Base-by-base conservation (phyloP, 2,888 invertebrate genomes). In the Atrina japonica region DNA sequence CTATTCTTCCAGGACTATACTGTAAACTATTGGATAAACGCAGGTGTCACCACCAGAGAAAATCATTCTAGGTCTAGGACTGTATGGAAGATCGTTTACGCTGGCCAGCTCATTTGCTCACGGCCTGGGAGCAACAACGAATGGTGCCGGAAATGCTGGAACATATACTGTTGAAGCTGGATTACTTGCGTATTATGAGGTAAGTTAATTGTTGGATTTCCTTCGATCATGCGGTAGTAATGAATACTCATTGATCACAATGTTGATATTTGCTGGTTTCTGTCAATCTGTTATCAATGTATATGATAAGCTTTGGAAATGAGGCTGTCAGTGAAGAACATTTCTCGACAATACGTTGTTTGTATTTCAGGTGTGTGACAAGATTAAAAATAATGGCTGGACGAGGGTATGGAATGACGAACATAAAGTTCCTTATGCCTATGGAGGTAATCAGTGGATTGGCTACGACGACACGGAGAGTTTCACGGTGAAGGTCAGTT, bases 361-460 rank as follows among this genome's bases (percentile, higher is more conserved):
- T 23, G 30, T 14, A 61, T 43, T 35, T 6, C 53, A 80, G 80
- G 55, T 81, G 2, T 81, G 81, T 52, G 55, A 64, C 1, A 50
- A 64, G n/a, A 16, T 45, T 65, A 21, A 35, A 9, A 21, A 52
- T 3, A 69, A 64, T n/a, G 74, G 63, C 2, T 70, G 67, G 63
- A 75, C 68, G 16, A 53, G 73, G 21, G 59, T 66, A 27, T 75
- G 70, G 72, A 40, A 74, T 97, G 59, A 69, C 16, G 73, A 73
- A 23, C 73, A 75, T 58, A 68, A 78, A 30, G 81, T 78, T 66
- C 97, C 97, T 11, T 97, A 97, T 55, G 72, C 80, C 5, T 75
- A 74, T 23, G 60, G 61, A 11, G 75, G 71, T 14, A 56, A 73
- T 61, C 79, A 83, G 56, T 84, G 85, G 85, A 73, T 85, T 7